A percentile compares a stretch with the other conserved stretches of the same genome.
These are phyloP conservation scores for Sebastiscus albofasciatus DNA, from an alignment of 2,797 vertebrate species.

Conservation along the genomic window DNA sequence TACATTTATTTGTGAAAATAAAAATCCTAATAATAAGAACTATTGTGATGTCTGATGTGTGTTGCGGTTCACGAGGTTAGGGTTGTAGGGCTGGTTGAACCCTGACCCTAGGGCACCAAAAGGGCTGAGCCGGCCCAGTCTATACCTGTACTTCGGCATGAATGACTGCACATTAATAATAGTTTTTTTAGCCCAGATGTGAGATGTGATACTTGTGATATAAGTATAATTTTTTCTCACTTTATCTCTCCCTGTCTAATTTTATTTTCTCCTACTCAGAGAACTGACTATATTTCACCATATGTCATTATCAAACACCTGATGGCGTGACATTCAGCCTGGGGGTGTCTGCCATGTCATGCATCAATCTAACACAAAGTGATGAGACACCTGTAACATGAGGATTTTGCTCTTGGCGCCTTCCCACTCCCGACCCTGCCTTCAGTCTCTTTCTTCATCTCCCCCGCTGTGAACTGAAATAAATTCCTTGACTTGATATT, in stretches of 20 bases:
- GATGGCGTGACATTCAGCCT: slow-evolving; percentile 27
- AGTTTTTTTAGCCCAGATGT: background rate
- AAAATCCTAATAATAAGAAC: too few relatives aligned
- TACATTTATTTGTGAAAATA: too few relatives aligned
- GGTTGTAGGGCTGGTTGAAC: too few relatives aligned
- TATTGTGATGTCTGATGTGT: too few relatives aligned
- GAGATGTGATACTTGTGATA: background rate
- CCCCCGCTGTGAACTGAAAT: slow-evolving; percentile 27
- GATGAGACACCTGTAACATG: slow-evolving; percentile 57
- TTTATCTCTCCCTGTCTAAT: background rate
- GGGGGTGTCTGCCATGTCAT: background rate
- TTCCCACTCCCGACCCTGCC: slow-evolving; percentile 9
- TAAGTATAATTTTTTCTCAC: background rate
- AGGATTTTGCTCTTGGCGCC: slow-evolving; percentile 14
- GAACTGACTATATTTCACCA: slow-evolving; percentile 32
- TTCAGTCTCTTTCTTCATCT: slow-evolving; percentile 14
- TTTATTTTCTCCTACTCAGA: slow-evolving; percentile 9
- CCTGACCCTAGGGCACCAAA: too few relatives aligned
- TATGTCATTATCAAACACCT: slow-evolving; percentile 41
- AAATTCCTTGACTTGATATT: slow-evolving; percentile 41
- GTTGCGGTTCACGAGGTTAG: too few relatives aligned
- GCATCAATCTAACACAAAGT: slow-evolving; percentile 35
- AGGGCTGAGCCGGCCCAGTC: fast-evolving
- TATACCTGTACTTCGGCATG: background rate
- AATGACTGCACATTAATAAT: slow-evolving; percentile 8